phyloP scores from a whole-genome alignment of 2,113 vertebrate species.

The Atherinomorus stipes region DNA sequence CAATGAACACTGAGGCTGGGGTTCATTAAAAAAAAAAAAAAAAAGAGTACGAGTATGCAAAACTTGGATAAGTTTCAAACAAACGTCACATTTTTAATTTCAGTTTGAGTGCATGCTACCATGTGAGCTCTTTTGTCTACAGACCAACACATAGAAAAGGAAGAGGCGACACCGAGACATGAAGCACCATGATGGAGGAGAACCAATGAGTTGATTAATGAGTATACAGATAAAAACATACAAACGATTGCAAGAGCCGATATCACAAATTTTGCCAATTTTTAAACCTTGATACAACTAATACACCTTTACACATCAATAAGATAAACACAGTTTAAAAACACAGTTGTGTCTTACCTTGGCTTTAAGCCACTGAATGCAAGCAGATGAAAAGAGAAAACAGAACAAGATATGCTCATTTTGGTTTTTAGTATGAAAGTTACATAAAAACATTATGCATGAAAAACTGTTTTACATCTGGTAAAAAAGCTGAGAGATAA shows the following conservation, averaged over 20 bases:
- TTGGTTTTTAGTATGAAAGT: conserved; percentile 11
- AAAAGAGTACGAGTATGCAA: not conserved
- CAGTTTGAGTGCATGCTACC: no score
- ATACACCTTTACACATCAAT: conserved; percentile 55
- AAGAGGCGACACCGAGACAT: not conserved
- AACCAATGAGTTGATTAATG: no score
- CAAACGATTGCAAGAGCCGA: no score
- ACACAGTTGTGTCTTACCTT: conserved; percentile 92
- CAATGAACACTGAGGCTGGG: not conserved
- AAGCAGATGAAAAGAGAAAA: conserved; percentile 68
- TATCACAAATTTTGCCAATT: no score
- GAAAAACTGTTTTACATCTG: not conserved
- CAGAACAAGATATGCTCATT: conserved; percentile 73
- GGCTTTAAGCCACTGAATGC: conserved; percentile 97
- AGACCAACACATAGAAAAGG: no score
- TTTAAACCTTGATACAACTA: not conserved
- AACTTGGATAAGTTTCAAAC: conserved; percentile 8
- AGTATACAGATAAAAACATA: no score
- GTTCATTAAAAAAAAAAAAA: not conserved
- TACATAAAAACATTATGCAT: not conserved
- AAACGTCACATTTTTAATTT: not conserved
- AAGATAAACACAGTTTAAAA: conserved; percentile 80
- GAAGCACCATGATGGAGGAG: no score
- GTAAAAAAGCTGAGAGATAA: not conserved
- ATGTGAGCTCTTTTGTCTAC: no score